phyloP scores from a whole-genome alignment of 1,140 invertebrate species.

The Phthorimaea operculella region DNA sequence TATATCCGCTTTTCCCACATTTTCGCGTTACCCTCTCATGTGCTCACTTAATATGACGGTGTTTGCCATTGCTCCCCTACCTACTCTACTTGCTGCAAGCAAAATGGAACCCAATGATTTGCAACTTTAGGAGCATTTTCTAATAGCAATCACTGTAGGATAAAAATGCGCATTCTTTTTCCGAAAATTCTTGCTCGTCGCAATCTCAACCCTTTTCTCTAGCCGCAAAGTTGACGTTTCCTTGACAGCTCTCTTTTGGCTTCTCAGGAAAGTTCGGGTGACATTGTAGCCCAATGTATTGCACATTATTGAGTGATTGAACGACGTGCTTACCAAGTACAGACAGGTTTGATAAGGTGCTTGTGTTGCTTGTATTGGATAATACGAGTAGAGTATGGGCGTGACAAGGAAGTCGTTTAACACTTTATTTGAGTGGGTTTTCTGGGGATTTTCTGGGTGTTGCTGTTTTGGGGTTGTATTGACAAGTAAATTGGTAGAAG shows the following conservation, averaged over 20 bases:
- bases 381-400: slow-evolving; percentile 32
- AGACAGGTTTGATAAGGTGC: slow-evolving; percentile 60
- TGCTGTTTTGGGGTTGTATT: not conserved
- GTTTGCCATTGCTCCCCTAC: slow-evolving; percentile 59
- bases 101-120: slow-evolving; percentile 16
- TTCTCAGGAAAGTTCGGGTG: slow-evolving; percentile 30
- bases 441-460: not conserved
- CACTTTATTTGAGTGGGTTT: slow-evolving; percentile 21
- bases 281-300: slow-evolving; percentile 65
- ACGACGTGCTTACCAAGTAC: slow-evolving; percentile 54
- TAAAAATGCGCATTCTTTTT: slow-evolving; percentile 47
- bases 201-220: not conserved
- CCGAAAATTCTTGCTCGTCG: slow-evolving; percentile 23
- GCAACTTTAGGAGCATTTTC: slow-evolving; percentile 15
- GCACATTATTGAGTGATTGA: slow-evolving; percentile 65
- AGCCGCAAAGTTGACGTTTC: not conserved
- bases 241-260: not conserved
- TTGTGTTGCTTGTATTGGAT: slow-evolving; percentile 20
- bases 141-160: not conserved
- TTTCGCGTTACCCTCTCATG: slow-evolving; percentile 64
- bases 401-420: slow-evolving; percentile 21
- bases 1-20: slow-evolving; percentile 66
- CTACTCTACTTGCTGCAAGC: slow-evolving; percentile 8
- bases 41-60: slow-evolving; percentile 64
- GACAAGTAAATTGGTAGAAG: too few relatives aligned